Evolutionary conservation across 2,888 invertebrate species (phyloP).

Genomic region (Drosophila anomelani): DNA sequence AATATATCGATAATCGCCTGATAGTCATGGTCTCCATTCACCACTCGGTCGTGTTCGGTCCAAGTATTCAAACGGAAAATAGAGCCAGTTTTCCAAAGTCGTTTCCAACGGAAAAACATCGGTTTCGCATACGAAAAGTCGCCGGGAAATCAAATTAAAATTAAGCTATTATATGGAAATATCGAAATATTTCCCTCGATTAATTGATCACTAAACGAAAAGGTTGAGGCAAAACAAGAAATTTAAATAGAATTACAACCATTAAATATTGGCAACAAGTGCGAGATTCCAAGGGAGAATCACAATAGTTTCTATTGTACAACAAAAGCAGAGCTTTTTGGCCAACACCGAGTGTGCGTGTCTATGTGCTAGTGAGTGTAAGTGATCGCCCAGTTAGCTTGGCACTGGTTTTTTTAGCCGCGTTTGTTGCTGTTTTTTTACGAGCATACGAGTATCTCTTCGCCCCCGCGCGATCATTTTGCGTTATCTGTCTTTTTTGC

Average conservation of each 20-base stretch:
- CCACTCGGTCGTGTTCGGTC: no score
- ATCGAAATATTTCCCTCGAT: not conserved
- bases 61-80: not conserved
- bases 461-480: constrained; percentile 33
- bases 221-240: not conserved
- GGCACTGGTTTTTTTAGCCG: constrained; percentile 16
- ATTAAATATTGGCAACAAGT: constrained; percentile 9
- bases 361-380: constrained; percentile 25
- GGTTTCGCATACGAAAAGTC: not conserved
- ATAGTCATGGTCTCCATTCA: no score
- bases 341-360: constrained; percentile 17
- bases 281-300: constrained; percentile 13
- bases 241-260: not conserved
- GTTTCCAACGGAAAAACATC: constrained; percentile 1
- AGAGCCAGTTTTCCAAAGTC: not conserved
- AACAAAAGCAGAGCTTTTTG: constrained; percentile 27
- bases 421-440: constrained; percentile 18
- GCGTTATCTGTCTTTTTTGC: constrained; percentile 28
- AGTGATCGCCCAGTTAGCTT: constrained; percentile 36
- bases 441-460: constrained; percentile 3
- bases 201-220: not conserved
- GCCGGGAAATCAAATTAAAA: not conserved
- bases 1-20: no score
- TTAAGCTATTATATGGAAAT: not conserved
- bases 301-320: constrained; percentile 27